phyloP scores from a whole-genome alignment of 2,797 vertebrate genomes.

The Tokudaia tokunoshimensis region DNA sequence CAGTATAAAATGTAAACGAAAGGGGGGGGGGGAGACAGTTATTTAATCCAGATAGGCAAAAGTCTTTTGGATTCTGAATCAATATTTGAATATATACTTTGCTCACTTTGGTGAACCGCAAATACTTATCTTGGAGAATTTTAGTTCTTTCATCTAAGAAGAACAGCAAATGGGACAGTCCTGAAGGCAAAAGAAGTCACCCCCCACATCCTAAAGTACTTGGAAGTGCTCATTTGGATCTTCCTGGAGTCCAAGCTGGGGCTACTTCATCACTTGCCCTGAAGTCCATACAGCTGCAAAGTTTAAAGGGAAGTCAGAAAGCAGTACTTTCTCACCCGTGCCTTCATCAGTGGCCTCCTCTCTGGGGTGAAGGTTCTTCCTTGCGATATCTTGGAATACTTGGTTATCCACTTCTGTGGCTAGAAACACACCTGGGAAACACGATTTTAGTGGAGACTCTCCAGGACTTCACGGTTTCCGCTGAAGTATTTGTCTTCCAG shows the following conservation, averaged over 20 bases:
- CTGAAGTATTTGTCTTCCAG: background rate
- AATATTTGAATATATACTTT: background rate
- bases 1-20: background rate
- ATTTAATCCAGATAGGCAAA: background rate
- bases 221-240: slow-evolving; percentile 35
- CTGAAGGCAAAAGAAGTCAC: slow-evolving; percentile 22
- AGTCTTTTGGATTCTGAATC: slow-evolving; percentile 16
- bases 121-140: background rate
- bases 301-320: slow-evolving; percentile 21
- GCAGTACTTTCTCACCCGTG: background rate
- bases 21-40: background rate
- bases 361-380: background rate
- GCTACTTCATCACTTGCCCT: background rate
- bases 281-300: slow-evolving; percentile 45
- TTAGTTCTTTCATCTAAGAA: background rate
- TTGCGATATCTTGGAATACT: background rate
- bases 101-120: background rate
- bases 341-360: background rate
- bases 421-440: background rate
- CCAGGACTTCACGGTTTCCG: background rate
- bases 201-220: slow-evolving; percentile 21
- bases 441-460: background rate
- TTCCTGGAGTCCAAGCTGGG: background rate
- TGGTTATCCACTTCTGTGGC: background rate
- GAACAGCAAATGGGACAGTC: slow-evolving; percentile 13